Evolutionary conservation across 2,113 vertebrate genomes (phyloP).

Genomic region (Hepsetus odoe): DNA sequence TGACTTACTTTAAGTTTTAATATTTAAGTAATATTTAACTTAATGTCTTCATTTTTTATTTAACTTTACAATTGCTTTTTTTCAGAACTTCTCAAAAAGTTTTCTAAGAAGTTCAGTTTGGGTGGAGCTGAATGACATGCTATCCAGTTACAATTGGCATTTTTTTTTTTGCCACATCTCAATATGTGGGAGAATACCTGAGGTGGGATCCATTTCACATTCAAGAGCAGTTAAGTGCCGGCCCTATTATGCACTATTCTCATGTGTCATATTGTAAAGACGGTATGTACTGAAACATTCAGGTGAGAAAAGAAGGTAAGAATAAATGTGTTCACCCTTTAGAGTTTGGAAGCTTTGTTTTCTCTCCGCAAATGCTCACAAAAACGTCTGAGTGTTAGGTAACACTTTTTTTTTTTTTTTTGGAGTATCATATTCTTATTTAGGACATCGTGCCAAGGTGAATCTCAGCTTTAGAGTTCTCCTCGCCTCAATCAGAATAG

Average conservation of each 20-base stretch:
- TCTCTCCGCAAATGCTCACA: background rate
- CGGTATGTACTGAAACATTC: conserved; percentile 4
- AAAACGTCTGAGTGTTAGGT: conserved; percentile 1
- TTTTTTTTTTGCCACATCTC: conserved; percentile 60
- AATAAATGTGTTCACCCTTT: background rate
- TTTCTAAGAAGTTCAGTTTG: conserved; percentile 29
- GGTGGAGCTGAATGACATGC: conserved; percentile 52
- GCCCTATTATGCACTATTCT: conserved; percentile 11
- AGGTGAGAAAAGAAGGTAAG: background rate
- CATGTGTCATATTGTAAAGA: conserved; percentile 11
- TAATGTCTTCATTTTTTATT: background rate
- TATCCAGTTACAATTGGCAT: conserved; percentile 63
- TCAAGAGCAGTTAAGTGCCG: conserved; percentile 26
- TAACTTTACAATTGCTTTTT: background rate
- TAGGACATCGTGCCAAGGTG: conserved; percentile 28
- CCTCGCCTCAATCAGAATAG: conserved; percentile 38
- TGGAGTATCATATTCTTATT: conserved; percentile 6
- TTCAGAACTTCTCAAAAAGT: background rate
- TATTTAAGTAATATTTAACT: too few relatives aligned
- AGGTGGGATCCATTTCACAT: conserved; percentile 62
- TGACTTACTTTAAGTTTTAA: too few relatives aligned
- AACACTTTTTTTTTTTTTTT: conserved; percentile 1
- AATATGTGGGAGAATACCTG: conserved; percentile 55
- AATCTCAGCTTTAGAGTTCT: conserved; percentile 41
- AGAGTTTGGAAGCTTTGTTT: conserved; percentile 4